phyloP scores from a whole-genome alignment of 1,140 invertebrate genomes.

The Drosophila novamexicana region DNA sequence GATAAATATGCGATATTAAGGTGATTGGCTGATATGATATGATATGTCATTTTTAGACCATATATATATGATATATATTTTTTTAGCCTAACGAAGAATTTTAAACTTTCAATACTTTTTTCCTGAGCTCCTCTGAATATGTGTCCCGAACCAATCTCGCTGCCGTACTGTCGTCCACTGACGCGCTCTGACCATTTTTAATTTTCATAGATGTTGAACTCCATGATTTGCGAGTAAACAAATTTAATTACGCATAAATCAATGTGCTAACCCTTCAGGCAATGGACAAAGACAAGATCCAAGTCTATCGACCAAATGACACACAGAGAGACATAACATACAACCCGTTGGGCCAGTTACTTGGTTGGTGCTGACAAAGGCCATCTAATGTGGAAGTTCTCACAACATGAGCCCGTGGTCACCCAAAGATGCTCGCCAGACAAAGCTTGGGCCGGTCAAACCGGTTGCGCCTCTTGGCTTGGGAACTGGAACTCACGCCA shows the following conservation, averaged over 20 bases:
- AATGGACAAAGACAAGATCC: conserved; percentile 40
- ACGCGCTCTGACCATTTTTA: conserved; percentile 5
- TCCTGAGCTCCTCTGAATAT: too few species aligned
- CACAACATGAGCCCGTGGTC: conserved; percentile 63
- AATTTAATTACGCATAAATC: conserved; percentile 65
- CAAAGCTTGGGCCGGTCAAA: conserved; percentile 77
- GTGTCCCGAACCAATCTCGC: too few species aligned
- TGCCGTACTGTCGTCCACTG: too few species aligned
- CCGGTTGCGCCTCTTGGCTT: conserved; percentile 64
- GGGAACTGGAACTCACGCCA: conserved; percentile 63
- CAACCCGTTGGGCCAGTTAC: conserved; percentile 70
- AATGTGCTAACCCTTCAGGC: conserved; percentile 46
- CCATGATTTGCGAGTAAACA: conserved; percentile 41
- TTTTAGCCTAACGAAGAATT: too few species aligned
- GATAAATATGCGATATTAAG: too few species aligned
- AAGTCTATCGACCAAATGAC: conserved; percentile 16
- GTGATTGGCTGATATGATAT: too few species aligned
- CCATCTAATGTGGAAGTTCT: conserved; percentile 72
- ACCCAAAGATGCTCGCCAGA: conserved; percentile 60
- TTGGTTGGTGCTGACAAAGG: conserved; percentile 65
- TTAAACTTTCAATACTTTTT: too few species aligned
- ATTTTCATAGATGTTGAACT: neutral
- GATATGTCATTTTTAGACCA: too few species aligned
- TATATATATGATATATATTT: too few species aligned
- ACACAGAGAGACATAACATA: conserved; percentile 1